These are phyloP conservation scores for Tiliqua scincoides DNA, from an alignment of 2,113 vertebrate genomes.

Conservation along the genomic window DNA sequence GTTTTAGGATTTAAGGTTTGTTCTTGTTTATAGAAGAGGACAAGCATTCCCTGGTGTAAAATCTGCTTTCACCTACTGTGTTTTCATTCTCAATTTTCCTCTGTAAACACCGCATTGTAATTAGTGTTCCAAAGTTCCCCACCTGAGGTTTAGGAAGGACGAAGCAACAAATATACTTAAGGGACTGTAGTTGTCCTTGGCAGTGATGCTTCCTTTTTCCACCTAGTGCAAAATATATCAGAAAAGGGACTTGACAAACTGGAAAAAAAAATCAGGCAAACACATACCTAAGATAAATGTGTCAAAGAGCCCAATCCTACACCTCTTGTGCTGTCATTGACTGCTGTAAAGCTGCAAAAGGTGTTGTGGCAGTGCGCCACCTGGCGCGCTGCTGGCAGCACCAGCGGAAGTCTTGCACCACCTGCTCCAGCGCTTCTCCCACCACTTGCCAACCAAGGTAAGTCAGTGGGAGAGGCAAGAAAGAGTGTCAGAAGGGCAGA, in stretches of 20 bases:
- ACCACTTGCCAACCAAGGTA: too few relatives aligned
- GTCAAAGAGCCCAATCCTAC: too few relatives aligned
- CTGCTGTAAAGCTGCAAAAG: too few relatives aligned
- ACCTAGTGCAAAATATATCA: background rate
- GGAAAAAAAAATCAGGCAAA: background rate
- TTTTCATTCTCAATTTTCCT: background rate
- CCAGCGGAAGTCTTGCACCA: too few relatives aligned
- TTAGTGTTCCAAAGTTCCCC: slow-evolving; percentile 25
- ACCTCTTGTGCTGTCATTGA: too few relatives aligned
- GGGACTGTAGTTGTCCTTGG: slow-evolving; percentile 1
- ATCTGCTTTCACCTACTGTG: slow-evolving; percentile 5
- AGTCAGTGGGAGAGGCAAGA: too few relatives aligned
- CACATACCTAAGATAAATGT: background rate
- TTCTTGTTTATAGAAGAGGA: slow-evolving; percentile 14
- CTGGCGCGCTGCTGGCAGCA: too few relatives aligned
- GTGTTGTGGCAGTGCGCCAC: too few relatives aligned
- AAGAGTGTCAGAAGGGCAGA: too few relatives aligned
- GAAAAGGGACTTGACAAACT: background rate
- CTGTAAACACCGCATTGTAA: slow-evolving; percentile 18
- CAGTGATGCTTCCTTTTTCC: background rate
- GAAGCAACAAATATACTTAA: slow-evolving; percentile 6
- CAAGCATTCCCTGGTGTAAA: background rate
- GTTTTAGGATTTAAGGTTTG: background rate
- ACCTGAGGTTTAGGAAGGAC: slow-evolving; percentile 3
- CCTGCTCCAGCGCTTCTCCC: too few relatives aligned